Percentiles rank a stretch among this genome's conserved stretches.
Evolutionary conservation across 2,113 vertebrate species (phyloP).

Genomic region (Arenaria interpres): DNA sequence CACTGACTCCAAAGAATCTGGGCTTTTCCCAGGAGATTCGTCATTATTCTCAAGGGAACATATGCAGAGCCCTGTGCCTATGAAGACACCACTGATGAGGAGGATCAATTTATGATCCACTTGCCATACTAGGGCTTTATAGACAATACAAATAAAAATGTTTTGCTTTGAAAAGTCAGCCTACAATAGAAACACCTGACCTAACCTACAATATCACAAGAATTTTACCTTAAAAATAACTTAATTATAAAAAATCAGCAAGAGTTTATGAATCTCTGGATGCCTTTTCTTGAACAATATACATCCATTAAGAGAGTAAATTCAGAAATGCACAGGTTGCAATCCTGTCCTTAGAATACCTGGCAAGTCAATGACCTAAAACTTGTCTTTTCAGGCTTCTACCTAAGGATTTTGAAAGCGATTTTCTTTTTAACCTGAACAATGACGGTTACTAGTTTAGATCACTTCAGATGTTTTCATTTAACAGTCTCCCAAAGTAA

Average conservation of each 20-base stretch:
- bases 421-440: not conserved
- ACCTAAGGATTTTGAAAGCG: not conserved
- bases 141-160: not conserved
- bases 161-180: not conserved
- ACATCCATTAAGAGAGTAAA: not conserved
- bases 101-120: not conserved
- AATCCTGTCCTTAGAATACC: not conserved
- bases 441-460: not conserved
- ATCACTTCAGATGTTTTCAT: not conserved
- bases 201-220: not conserved
- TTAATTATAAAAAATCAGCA: not conserved
- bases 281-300: not conserved
- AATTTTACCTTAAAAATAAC: not conserved
- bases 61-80: not conserved
- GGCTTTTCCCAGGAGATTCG: not conserved
- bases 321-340: not conserved
- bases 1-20: not conserved
- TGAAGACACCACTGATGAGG: not conserved
- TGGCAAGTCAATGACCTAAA: not conserved
- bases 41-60: not conserved
- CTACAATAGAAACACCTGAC: not conserved
- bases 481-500: not conserved
- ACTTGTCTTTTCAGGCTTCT: not conserved
- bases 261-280: not conserved
- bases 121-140: not conserved